Evolutionary conservation across 2,113 vertebrate species (phyloP).

Genomic region (Empidonax traillii): DNA sequence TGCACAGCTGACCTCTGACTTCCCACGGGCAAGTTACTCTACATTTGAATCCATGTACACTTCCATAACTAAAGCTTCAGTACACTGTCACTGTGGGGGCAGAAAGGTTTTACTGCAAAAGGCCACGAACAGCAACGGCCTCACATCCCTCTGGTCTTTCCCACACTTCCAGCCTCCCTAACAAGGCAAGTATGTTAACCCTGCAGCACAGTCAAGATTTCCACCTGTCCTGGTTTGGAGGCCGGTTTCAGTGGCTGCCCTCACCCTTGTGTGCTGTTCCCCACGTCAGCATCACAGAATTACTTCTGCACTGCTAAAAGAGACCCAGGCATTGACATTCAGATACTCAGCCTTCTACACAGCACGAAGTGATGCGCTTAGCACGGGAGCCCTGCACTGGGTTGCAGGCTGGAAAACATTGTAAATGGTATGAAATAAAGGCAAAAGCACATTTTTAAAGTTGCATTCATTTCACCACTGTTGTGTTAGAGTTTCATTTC

Average conservation of each 20-base stretch:
- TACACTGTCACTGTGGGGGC: not conserved
- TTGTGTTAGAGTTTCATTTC: not conserved
- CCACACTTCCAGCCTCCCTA: not conserved
- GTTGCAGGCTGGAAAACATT: not conserved
- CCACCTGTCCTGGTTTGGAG: not conserved
- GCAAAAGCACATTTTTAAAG: not conserved
- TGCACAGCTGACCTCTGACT: not conserved
- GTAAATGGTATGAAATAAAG: not conserved
- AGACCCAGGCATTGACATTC: not conserved
- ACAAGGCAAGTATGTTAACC: not conserved
- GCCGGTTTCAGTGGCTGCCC: not conserved
- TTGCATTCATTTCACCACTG: not conserved
- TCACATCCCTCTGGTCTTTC: not conserved
- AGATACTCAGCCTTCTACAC: not conserved
- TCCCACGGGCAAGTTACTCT: not conserved
- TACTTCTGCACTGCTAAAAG: no score
- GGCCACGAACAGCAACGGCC: accelerated
- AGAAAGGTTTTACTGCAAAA: not conserved
- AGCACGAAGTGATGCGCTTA: not conserved
- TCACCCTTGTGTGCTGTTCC: not conserved
- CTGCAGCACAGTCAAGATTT: not conserved
- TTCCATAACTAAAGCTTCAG: not conserved
- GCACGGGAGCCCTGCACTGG: not conserved
- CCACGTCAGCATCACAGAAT: not conserved
- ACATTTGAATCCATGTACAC: accelerated